These are phyloP conservation scores for Anoncus sp. DNA, from an alignment of 2,888 invertebrate species.

Conservation along the genomic window DNA sequence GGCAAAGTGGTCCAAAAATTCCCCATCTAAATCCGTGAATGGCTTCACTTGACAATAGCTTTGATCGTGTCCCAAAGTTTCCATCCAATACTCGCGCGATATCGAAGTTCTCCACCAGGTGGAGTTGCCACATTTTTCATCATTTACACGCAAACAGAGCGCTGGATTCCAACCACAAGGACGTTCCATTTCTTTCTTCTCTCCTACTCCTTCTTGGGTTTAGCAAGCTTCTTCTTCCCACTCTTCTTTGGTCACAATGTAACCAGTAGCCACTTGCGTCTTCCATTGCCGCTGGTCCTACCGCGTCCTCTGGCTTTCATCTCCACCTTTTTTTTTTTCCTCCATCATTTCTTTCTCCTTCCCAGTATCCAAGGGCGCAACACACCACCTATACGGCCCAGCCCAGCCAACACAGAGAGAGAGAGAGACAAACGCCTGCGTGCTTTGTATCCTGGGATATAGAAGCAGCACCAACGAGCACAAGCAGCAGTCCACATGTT, in stretches of 20 bases:
- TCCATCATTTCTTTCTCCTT: constrained; percentile 35
- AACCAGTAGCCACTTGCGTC: background rate
- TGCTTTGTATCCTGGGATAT: constrained; percentile 69
- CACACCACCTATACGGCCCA: constrained; percentile 19
- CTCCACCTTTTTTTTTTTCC: constrained; percentile 36
- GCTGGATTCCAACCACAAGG: constrained; percentile 57
- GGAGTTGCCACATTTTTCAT: constrained; percentile 78
- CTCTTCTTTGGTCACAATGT: background rate
- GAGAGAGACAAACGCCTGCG: constrained; percentile 61
- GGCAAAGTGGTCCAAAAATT: no score
- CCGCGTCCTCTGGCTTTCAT: constrained; percentile 1
- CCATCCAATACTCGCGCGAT: background rate
- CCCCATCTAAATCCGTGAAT: no score
- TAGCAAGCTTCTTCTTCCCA: constrained; percentile 30
- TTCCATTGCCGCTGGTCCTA: background rate
- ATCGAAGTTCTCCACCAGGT: background rate
- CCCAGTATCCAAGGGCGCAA: constrained; percentile 16
- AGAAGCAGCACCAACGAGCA: constrained; percentile 50
- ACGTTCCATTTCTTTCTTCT: constrained; percentile 34
- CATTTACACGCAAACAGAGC: constrained; percentile 76
- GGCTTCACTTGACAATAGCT: no score
- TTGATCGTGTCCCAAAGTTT: background rate
- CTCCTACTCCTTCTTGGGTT: background rate
- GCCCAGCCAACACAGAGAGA: constrained; percentile 26
- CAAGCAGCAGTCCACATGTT: constrained; percentile 78